phyloP scores from a whole-genome alignment of 2,888 invertebrate genomes.

The Globia sparganii region DNA sequence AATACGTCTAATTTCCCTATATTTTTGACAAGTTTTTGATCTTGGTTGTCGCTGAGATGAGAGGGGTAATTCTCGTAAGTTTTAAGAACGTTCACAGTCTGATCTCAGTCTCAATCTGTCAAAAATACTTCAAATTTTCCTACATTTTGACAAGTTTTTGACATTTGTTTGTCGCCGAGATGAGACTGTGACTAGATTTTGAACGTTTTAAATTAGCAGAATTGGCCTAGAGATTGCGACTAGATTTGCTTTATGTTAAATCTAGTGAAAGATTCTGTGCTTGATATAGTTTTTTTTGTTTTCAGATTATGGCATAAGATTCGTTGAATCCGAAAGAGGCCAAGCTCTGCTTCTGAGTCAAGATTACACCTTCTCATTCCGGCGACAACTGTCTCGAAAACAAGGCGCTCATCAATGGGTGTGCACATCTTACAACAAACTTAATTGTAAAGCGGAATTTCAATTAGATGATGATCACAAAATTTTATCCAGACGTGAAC shows the following conservation, averaged over 20 bases:
- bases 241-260: background rate
- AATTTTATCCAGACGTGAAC: background rate
- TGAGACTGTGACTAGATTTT: too few relatives aligned
- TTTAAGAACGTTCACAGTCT: too few relatives aligned
- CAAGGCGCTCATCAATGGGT: constrained; percentile 44
- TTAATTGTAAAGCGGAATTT: constrained; percentile 45
- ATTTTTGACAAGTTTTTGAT: too few relatives aligned
- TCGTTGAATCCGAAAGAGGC: constrained; percentile 38
- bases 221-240: too few relatives aligned
- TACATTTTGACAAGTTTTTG: too few relatives aligned
- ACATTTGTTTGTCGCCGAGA: too few relatives aligned
- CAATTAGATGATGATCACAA: background rate
- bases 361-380: constrained; percentile 38
- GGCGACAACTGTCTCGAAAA: constrained; percentile 28
- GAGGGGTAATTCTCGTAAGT: too few relatives aligned
- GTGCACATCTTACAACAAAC: constrained; percentile 31
- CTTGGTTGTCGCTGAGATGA: too few relatives aligned
- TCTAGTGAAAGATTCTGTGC: background rate
- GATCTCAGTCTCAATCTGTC: too few relatives aligned
- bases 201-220: too few relatives aligned
- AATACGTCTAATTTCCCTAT: too few relatives aligned
- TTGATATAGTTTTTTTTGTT: background rate
- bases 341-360: constrained; percentile 22
- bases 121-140: too few relatives aligned
- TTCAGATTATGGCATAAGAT: constrained; percentile 15